phyloP scores from a whole-genome alignment of 1,140 invertebrate genomes.

The Halotydeus destructor region DNA sequence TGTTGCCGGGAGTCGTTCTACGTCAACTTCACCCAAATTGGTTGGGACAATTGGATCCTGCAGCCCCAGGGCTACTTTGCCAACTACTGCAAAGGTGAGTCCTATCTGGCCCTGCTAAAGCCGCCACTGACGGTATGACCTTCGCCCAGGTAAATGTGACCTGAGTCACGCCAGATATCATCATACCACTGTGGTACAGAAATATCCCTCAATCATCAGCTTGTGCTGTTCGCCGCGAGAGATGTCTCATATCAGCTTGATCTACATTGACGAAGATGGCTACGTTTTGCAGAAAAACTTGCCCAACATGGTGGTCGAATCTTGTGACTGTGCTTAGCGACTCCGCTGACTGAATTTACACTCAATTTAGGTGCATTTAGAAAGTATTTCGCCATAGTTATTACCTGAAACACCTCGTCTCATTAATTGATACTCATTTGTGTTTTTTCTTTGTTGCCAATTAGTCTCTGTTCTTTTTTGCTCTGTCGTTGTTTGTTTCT shows the following conservation, averaged over 20 bases:
- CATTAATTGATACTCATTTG: constrained; percentile 20
- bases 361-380: no score
- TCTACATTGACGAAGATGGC: constrained; percentile 13
- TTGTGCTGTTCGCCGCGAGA: constrained; percentile 14
- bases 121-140: no score
- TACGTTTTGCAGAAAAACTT: constrained; percentile 13
- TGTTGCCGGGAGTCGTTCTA: constrained; percentile 14
- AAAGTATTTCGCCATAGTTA: no score
- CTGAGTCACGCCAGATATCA: constrained; percentile 14
- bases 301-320: constrained; percentile 15
- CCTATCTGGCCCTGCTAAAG: no score
- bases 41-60: constrained; percentile 16
- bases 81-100: constrained; percentile 15
- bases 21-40: constrained; percentile 14
- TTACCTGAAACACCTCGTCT: no score
- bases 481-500: no score
- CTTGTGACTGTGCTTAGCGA: constrained; percentile 15
- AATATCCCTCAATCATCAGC: constrained; percentile 11
- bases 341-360: no score
- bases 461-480: no score
- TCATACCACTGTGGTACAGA: constrained; percentile 13
- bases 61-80: constrained; percentile 13
- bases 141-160: constrained; percentile 14
- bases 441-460: no score
- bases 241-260: constrained; percentile 13